Evolutionary conservation across 2,113 vertebrate genomes (phyloP), one percentile per base, ranked within the genome.

Genomic region (Xiphophorus maculatus): DNA sequence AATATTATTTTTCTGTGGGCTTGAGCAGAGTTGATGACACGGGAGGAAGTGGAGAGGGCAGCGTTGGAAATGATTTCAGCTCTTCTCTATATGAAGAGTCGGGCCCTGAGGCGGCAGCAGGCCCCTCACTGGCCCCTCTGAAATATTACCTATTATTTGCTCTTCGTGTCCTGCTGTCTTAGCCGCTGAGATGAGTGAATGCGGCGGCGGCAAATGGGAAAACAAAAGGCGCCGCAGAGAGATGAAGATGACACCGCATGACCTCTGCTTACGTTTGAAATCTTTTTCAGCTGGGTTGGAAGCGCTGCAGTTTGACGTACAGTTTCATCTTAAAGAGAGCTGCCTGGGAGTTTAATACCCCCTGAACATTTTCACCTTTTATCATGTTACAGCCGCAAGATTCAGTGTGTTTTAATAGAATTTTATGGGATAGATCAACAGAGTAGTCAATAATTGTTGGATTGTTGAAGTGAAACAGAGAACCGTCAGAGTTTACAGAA

Each of bases 141-240:
- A 84, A 82, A 91, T 91, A 91, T 89, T 82, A 90, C 84, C 85
- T 79, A 85, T 88, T 83, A 82, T 86, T 74, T 74, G 64, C 40
- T 69, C 29, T 69, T 70, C 71, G 4, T 58, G 81, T 88, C 76
- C 79, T 58, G 9, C 78, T 60, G 77, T 85, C 87, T 84, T 83
- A 70, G 79, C 71, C 87, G 71, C 63, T 17, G 79, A 62, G 84
- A 91, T 76, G 84, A 87, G 82, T 54, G 63, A 76, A 73, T 11
- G 81, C 73, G 28, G 51, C 30, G 79, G 90, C 89, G 29, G 79
- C 80, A 80, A 85, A 87, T 85, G 77, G 82, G 51, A 27, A 74
- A 83, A 86, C 71, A 84, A n/a, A 77, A 82, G 63, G 60, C 64
- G 63, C 51, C 7, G 66, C 60, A 29, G 28, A 25, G 61, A 77